phyloP scores from a whole-genome alignment of 2,888 invertebrate genomes.

The Sycophila texana region DNA sequence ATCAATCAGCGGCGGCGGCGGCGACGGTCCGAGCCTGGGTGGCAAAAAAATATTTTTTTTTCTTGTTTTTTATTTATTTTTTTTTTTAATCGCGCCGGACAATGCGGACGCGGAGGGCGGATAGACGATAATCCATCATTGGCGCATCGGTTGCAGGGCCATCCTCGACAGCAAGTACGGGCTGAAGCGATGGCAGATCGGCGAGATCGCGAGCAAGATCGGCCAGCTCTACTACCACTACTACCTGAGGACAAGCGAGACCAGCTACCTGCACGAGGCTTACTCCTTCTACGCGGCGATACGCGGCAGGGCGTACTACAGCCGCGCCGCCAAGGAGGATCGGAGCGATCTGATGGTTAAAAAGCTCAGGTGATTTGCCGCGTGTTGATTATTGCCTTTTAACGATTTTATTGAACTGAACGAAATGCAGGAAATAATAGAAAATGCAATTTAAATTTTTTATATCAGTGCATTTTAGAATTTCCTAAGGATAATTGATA shows the following conservation, averaged over 20 bases:
- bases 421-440: too few species aligned
- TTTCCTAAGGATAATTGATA: too few species aligned
- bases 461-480: too few species aligned
- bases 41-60: too few species aligned
- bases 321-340: conserved; percentile 94
- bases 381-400: not conserved
- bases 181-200: conserved; percentile 97
- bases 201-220: conserved; percentile 98
- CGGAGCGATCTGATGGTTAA: conserved; percentile 97
- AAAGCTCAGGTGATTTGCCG: conserved; percentile 83
- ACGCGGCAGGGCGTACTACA: conserved; percentile 94
- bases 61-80: too few species aligned
- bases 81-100: too few species aligned
- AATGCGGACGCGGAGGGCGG: too few species aligned
- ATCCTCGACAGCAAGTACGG: conserved; percentile 95
- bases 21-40: too few species aligned
- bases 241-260: conserved; percentile 97
- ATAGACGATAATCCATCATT: not conserved
- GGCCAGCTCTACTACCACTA: conserved; percentile 99
- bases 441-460: too few species aligned
- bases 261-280: conserved; percentile 96
- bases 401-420: not conserved
- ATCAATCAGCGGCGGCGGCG: too few species aligned
- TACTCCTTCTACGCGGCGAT: conserved; percentile 98
- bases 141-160: conserved; percentile 76